Evolutionary conservation across 2,888 invertebrate genomes (phyloP), one percentile per base, ranked within the genome.

Genomic region (Heliothis peltigera): DNA sequence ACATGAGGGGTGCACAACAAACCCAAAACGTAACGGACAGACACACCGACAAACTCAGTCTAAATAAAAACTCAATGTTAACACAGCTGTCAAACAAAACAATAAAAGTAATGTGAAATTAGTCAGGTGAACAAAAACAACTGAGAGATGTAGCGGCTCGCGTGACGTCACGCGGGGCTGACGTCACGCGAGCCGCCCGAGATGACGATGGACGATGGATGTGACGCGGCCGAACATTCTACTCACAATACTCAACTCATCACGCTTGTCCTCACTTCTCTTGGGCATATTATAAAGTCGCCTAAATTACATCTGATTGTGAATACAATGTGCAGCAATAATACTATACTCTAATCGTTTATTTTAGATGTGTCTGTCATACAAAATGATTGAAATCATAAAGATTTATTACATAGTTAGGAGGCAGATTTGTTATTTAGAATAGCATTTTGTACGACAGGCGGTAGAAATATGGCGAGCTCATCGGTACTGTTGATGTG

Each of bases 1-100:
- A 87, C 39, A 82, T 86, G 89, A 82, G 86, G 89, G 86, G 90
- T 90, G 91, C 91, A 87, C 84, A 86, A 89, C 89, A 86, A 91
- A 89, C 88, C 89, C 89, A 89, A 88, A n/a, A 80, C 83, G 63
- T 58, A 75, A 79, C 71, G 55, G 72, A 80, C 82, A 87, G 83
- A 84, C 83, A 87, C 84, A 88, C 83, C 80, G 82, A 88, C 86
- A 85, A 86, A 85, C 84, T 84, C 81, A 83, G 75, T 83, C 80
- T 76, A 81, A 83, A 86, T 70, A 76, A 77, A 73, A 85, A 87
- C 84, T 81, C 75, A 87, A 85, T 87, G 79, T 73, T 72, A 82
- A 88, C 77, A 68, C 75, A 80, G 76, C 75, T 83, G 70, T 82
- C 70, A 84, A 85, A 82, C 71, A 66, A 81, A 80, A 67, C 64